These are phyloP conservation scores for Leucophenga maculata DNA, from an alignment of 2,888 invertebrate genomes.

Conservation along the genomic window DNA sequence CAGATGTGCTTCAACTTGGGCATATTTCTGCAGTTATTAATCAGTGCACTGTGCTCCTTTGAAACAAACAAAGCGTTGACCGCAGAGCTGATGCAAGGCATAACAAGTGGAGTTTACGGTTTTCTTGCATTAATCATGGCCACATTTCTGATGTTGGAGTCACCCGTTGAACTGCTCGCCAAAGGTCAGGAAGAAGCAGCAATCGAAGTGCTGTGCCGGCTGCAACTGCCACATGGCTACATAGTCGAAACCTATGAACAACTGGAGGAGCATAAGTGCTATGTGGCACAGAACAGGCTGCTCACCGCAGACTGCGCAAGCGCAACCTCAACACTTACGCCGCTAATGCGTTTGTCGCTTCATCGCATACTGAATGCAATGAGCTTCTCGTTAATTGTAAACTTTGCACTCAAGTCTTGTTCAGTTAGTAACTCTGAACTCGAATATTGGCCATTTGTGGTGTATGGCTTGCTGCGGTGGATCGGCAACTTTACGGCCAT, in stretches of 20 bases:
- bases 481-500: conserved; percentile 35
- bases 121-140: conserved; percentile 43
- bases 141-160: conserved; percentile 52
- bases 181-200: conserved; percentile 57
- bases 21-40: conserved; percentile 53
- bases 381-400: conserved; percentile 40
- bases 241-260: too few relatives aligned
- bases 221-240: conserved; percentile 64
- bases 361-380: conserved; percentile 56
- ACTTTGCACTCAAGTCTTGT: too few relatives aligned
- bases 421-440: neutral
- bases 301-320: conserved; percentile 43
- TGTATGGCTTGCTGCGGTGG: conserved; percentile 40
- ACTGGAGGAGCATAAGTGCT: conserved; percentile 60
- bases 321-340: too few relatives aligned
- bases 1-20: conserved; percentile 49
- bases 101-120: conserved; percentile 49
- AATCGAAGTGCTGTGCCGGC: conserved; percentile 53
- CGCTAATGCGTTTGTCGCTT: conserved; percentile 46
- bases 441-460: conserved; percentile 24
- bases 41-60: conserved; percentile 24
- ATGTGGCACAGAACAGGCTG: conserved; percentile 55
- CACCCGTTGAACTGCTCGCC: conserved; percentile 58
- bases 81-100: conserved; percentile 54
- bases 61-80: too few relatives aligned